Conservation (phyloP, 30 jellyfish, hydroid and myxozoan genomes). For the Chrysaora quinquecirrha region DNA sequence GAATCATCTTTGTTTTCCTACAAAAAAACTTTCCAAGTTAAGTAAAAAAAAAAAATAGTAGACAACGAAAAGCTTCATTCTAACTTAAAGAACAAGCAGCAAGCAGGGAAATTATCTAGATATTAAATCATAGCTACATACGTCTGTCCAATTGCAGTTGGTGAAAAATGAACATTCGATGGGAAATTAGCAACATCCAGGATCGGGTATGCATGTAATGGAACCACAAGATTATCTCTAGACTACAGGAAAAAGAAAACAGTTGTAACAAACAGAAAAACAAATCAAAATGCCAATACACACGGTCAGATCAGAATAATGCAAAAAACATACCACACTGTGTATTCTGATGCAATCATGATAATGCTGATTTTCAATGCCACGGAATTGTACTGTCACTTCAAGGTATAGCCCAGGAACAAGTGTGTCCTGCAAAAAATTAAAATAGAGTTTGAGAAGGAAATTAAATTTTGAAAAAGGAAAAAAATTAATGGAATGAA, state of each 20-base stretch:
- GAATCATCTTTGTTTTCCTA: conserved; percentile 73
- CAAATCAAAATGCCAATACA: background rate
- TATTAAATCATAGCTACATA: no score
- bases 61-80: no score
- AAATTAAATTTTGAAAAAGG: background rate
- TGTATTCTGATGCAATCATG: conserved; percentile 83
- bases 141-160: conserved; percentile 86
- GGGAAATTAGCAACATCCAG: conserved; percentile 76
- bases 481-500: no score
- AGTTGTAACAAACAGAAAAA: background rate
- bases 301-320: no score
- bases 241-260: conserved; percentile 40
- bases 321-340: conserved; percentile 9
- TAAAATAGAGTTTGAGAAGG: background rate
- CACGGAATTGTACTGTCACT: conserved; percentile 71
- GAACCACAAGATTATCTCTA: conserved; percentile 78
- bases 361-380: conserved; percentile 65
- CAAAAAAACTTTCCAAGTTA: no score
- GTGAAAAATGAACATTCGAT: conserved; percentile 55
- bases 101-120: no score
- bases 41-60: no score
- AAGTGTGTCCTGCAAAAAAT: conserved; percentile 70
- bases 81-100: no score
- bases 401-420: conserved; percentile 93
- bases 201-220: conserved; percentile 93